Base-by-base conservation (phyloP, 2,888 invertebrate genomes). In the Drosophila barbarae region DNA sequence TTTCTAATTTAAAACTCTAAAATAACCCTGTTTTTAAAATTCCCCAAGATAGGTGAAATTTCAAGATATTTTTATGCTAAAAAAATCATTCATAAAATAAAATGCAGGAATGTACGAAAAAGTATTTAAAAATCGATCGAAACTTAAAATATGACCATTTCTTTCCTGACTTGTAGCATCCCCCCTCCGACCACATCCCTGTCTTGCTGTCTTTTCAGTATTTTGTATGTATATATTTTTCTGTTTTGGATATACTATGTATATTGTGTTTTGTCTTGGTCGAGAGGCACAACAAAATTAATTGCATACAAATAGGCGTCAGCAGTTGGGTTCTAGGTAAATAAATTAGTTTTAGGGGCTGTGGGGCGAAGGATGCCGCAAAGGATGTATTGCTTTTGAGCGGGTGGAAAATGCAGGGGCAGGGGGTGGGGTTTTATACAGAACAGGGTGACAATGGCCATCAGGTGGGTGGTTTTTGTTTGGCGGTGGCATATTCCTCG, bases 221-320 rank as follows among this genome's bases (percentile, higher is more conserved):
- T 32, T 32, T 41, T 15, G 8, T 46, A 18, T 15, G 23, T 3
- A 23, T 23, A 23, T 23, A 23, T 56, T 18, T 18, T 3, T 5
- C 13, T 9, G 0, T 30, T 30, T 13, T 30, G 12, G n/a, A 53
- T 68, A 26, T 26, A 26, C 3, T 23, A 23, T 21, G 57, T 60
- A 73, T 66, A 44, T 36, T 49, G 21, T 15, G 39, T 32, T 67
- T 56, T 36, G 26, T 38, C 38, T 64, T 35, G n/a, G 34, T 15
- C 21, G 21, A n/a, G 38, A 30, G 69, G 69, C 50, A 51, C 9
- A 65, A 60, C 61, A 65, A 69, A 77, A 80, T 74, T 82, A 80
- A 80, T 84, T 82, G 83, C 80, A 73, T 74, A 84, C 74, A 80
- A 82, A 80, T 76, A 74, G 74, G 71, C 69, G 56, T 64, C 46